These are phyloP conservation scores for Syrphus vitripennis DNA, from an alignment of 2,888 invertebrate species.

Conservation along the genomic window DNA sequence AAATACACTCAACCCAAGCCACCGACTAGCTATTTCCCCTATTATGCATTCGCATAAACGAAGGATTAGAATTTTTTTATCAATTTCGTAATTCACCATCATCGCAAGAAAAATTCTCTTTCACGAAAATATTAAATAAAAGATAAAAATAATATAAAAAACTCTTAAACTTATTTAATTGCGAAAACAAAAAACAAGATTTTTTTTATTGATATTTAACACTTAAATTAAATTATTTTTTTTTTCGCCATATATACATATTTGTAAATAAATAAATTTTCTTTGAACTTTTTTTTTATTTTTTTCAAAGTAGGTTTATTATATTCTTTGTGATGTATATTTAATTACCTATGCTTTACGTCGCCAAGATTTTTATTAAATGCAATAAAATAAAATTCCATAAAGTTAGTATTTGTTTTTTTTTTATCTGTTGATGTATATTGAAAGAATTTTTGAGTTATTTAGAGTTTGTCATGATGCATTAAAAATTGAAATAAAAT, in stretches of 20 bases:
- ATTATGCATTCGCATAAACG: neutral
- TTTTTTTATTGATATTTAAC: constrained; percentile 54
- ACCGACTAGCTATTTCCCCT: neutral
- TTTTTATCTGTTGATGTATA: no score
- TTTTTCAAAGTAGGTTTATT: constrained; percentile 7
- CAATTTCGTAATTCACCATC: neutral
- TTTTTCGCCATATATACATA: constrained; percentile 43
- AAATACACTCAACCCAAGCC: neutral
- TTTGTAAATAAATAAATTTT: constrained; percentile 62
- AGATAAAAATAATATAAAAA: neutral
- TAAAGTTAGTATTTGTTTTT: neutral
- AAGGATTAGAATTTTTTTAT: constrained; percentile 20
- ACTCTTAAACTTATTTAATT: constrained; percentile 55
- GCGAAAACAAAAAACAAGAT: constrained; percentile 14
- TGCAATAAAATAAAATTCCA: constrained; percentile 7
- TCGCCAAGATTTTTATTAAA: constrained; percentile 5
- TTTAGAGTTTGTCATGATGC: constrained; percentile 25
- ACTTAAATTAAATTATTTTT: constrained; percentile 41
- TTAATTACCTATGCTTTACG: neutral
- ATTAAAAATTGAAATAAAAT: neutral
- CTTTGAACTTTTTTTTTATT: neutral
- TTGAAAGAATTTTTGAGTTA: constrained; percentile 35
- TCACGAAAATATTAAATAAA: neutral
- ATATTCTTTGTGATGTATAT: neutral
- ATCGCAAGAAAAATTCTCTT: neutral